Base-by-base conservation (phyloP, 2,888 invertebrate genomes). In the Hyles lineata region DNA sequence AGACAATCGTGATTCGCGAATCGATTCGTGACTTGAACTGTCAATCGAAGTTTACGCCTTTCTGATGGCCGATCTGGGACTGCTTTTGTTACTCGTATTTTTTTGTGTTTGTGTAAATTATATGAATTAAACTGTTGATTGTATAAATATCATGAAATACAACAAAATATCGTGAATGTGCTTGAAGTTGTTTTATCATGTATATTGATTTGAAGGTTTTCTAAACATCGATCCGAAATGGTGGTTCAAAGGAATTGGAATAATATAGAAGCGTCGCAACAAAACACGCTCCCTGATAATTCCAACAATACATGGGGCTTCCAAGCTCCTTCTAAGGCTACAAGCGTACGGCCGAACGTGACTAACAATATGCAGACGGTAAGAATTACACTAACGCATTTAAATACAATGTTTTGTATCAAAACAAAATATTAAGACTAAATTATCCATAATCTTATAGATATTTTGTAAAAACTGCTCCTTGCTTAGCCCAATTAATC, bases 191-290 rank as follows among this genome's bases (percentile, higher is more conserved):
- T 74, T 73, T 50, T 77, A 76, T 43, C 59, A 78, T 80, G 77
- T 75, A 78, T 76, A 74, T 77, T 74, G 63, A 73, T 62, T 73
- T 75, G 70, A 76, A 77, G 70, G 74, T 73, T 77, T 23, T 72
- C 75, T 81, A 78, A 55, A 76, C 74, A 77, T 75, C 72, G 75
- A 73, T 83, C 82, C 90, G 91, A 90, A 87, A 94, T 94, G 94
- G 94, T 94, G 81, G 90, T 94, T 80, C 93, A 94, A 87, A 93
- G 91, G 85, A 90, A 85, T 84, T 91, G 89, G 90, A 90, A 82
- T 84, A 89, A 84, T 79, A 88, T 85, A 78, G 92, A 93, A 79
- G 82, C 84, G 78, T 82, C 89, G 73, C 85, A 85, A 75, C 90
- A 90, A 79, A 91, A 85, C 82, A 77, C 86, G 71, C 81, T 84